These are phyloP conservation scores for Anthonomus grandis DNA, from an alignment of 1,140 invertebrate genomes.

Conservation along the genomic window DNA sequence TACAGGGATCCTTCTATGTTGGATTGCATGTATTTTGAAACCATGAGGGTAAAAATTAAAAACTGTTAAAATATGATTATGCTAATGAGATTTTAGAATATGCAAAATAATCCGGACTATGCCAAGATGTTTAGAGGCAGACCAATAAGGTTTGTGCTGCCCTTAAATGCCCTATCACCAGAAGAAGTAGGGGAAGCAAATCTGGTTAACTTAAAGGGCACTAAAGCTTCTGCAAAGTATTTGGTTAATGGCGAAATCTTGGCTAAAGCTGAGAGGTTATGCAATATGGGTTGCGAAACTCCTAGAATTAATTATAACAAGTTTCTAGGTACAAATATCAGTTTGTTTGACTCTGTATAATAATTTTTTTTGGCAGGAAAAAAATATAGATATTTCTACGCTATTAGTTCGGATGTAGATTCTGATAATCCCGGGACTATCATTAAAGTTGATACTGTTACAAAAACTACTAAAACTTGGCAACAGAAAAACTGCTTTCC, in stretches of 20 bases:
- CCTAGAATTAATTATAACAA: constrained; percentile 74
- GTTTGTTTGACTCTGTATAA: background rate
- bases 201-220: constrained; percentile 51
- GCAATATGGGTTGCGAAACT: constrained; percentile 77
- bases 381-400: constrained; percentile 83
- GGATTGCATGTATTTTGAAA: constrained; percentile 80
- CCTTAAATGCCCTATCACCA: constrained; percentile 41
- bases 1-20: constrained; percentile 79
- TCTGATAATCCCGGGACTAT: constrained; percentile 75
- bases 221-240: constrained; percentile 54
- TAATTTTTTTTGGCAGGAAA: constrained; percentile 48
- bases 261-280: constrained; percentile 64
- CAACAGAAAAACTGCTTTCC: constrained; percentile 71
- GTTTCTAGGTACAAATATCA: constrained; percentile 54
- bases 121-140: constrained; percentile 72
- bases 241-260: constrained; percentile 52
- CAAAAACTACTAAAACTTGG: constrained; percentile 66
- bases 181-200: constrained; percentile 42
- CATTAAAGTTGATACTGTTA: constrained; percentile 68
- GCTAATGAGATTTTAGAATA: constrained; percentile 54
- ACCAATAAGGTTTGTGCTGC: constrained; percentile 70
- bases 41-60: constrained; percentile 63
- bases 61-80: background rate
- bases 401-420: constrained; percentile 83
- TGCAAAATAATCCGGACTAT: constrained; percentile 76